Conservation (phyloP, 2,113 vertebrate species). For the Phaethon lepturus region DNA sequence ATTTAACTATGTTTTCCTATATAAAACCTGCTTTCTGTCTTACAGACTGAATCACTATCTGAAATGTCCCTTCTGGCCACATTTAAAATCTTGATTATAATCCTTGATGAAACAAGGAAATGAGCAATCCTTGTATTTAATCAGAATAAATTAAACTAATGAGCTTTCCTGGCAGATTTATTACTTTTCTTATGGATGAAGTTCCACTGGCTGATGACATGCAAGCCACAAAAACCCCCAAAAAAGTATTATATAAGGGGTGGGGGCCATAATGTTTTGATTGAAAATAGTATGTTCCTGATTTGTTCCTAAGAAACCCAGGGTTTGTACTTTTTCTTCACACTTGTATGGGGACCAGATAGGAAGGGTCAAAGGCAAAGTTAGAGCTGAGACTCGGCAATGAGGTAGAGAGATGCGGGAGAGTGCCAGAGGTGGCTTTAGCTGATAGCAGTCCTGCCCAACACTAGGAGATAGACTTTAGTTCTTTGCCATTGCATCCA, state of each 20-base stretch:
- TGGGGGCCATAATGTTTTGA: not conserved
- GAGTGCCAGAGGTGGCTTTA: not conserved
- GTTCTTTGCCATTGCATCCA: not conserved
- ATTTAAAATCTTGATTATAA: conserved; percentile 52
- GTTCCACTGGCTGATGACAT: not conserved
- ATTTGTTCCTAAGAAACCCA: not conserved
- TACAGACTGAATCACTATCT: not conserved
- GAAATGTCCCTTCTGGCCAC: conserved; percentile 42
- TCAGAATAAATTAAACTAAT: conserved; percentile 62
- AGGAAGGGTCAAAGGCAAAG: not conserved
- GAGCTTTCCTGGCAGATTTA: conserved; percentile 34
- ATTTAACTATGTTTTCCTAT: conserved; percentile 29
- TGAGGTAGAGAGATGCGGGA: not conserved
- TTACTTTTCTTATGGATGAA: conserved; percentile 12
- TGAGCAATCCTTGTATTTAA: conserved; percentile 42
- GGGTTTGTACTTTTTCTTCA: not conserved
- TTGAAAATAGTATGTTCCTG: not conserved
- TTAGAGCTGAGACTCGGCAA: not conserved
- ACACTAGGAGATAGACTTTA: not conserved
- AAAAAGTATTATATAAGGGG: not conserved
- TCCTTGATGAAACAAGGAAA: conserved; percentile 21
- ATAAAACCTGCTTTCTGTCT: conserved; percentile 3
- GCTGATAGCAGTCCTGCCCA: not conserved
- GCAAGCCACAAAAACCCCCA: not conserved
- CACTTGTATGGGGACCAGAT: not conserved